Percentiles rank a stretch among this genome's conserved stretches.
phyloP scores from a whole-genome alignment of 2,113 vertebrate genomes.

The Parotia lawesii region DNA sequence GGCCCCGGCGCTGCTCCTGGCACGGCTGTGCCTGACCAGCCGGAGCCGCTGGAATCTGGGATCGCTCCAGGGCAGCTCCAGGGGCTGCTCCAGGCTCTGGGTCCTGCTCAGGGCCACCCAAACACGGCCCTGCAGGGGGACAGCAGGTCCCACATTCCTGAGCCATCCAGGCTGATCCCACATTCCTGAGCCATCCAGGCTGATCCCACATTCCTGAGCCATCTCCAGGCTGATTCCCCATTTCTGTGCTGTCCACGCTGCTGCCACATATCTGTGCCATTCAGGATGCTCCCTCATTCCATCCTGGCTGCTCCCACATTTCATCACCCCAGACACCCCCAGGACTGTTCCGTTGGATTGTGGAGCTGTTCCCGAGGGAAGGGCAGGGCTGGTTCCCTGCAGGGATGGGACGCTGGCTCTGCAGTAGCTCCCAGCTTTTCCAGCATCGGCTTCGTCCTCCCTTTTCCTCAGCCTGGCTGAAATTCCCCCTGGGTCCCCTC shows the following conservation, averaged over 20 bases:
- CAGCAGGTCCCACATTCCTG: neutral
- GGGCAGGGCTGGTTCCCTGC: neutral
- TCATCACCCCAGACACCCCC: neutral
- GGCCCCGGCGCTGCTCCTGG: neutral
- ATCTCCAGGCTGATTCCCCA: neutral
- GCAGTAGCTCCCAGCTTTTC: neutral
- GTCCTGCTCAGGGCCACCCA: neutral
- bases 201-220: neutral
- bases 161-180: neutral
- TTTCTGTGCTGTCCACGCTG: neutral
- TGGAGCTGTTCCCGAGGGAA: neutral
- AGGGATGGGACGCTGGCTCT: neutral
- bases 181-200: neutral
- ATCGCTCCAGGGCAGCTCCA: neutral
- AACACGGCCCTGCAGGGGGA: neutral
- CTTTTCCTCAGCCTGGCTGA: neutral
- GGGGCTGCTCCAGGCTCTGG: neutral
- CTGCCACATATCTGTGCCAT: no score
- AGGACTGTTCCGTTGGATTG: neutral
- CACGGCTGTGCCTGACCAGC: rapidly evolving
- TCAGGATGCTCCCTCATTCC: neutral
- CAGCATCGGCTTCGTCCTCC: neutral
- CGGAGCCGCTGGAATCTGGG: neutral
- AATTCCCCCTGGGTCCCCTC: neutral
- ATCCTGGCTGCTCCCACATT: neutral